Percentiles rank a stretch among this genome's conserved stretches.
Conservation (phyloP, 2,113 vertebrate species). For the Monopterus albus region DNA sequence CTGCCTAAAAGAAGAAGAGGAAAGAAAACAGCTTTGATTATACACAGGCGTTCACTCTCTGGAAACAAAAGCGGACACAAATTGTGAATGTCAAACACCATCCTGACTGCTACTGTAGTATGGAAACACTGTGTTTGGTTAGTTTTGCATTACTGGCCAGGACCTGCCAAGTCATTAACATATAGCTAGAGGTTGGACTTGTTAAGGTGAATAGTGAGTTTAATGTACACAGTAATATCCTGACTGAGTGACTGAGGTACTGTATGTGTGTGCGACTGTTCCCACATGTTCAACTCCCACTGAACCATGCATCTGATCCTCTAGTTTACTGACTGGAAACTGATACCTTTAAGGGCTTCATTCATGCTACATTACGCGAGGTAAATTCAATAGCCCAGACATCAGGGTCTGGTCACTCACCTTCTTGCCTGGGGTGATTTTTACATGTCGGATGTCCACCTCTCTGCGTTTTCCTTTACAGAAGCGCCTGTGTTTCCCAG, state of each 20-base stretch:
- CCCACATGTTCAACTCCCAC: conserved; percentile 75
- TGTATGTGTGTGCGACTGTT: conserved; percentile 38
- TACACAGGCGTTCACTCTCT: conserved; percentile 26
- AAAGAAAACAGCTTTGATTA: conserved; percentile 31
- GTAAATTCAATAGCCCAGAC: conserved; percentile 62
- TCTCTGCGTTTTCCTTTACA: conserved; percentile 29
- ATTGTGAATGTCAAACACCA: conserved; percentile 64
- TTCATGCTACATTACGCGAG: conserved; percentile 73
- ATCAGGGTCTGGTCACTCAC: conserved; percentile 49
- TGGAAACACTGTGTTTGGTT: conserved; percentile 50
- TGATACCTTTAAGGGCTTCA: conserved; percentile 76
- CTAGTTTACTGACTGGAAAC: conserved; percentile 78
- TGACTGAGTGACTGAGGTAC: conserved; percentile 34
- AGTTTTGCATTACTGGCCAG: conserved; percentile 51
- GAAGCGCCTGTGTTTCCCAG: conserved; percentile 45
- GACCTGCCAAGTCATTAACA: conserved; percentile 39
- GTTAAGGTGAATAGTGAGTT: conserved; percentile 44
- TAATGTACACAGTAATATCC: conserved; percentile 53
- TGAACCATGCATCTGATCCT: conserved; percentile 69
- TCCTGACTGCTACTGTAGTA: conserved; percentile 62
- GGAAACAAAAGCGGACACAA: conserved; percentile 49
- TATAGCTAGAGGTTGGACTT: conserved; percentile 53
- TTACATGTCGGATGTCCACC: conserved; percentile 54
- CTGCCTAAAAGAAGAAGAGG: conserved; percentile 17
- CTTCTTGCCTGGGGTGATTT: conserved; percentile 58